Percentiles rank a stretch among this genome's conserved stretches.
Conservation (phyloP, 2,113 vertebrate species). For the Barnardius zonarius region DNA sequence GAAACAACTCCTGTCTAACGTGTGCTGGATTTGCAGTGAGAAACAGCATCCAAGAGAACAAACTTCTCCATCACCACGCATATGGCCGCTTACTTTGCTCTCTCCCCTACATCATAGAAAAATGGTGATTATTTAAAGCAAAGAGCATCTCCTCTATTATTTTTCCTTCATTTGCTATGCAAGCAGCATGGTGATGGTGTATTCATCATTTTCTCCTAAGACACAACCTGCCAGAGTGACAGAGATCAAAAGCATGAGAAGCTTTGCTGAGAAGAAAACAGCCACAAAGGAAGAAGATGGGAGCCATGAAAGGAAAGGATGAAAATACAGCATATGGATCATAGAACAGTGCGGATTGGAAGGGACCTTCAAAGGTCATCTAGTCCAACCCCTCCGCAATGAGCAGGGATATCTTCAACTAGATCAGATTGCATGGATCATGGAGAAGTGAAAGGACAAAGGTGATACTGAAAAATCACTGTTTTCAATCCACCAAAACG, state of each 20-base stretch:
- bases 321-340: background rate
- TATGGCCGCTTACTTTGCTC: background rate
- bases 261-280: background rate
- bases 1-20: background rate
- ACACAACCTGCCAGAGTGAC: background rate
- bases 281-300: background rate
- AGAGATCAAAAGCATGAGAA: background rate
- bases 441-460: background rate
- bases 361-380: too few species aligned
- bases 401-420: too few species aligned
- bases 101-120: background rate
- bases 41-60: background rate
- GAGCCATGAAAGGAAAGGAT: background rate
- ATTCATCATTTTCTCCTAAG: background rate
- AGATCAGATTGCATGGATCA: background rate
- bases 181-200: accelerated
- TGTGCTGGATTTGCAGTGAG: background rate
- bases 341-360: background rate
- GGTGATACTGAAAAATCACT: background rate
- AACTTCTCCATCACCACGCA: accelerated
- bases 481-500: background rate
- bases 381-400: too few species aligned
- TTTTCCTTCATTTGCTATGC: background rate
- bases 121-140: background rate
- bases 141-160: background rate